Evolutionary conservation across 1,140 invertebrate species (phyloP), one percentile per base, ranked within the genome.

Genomic region (Rhynchophorus ferrugineus): DNA sequence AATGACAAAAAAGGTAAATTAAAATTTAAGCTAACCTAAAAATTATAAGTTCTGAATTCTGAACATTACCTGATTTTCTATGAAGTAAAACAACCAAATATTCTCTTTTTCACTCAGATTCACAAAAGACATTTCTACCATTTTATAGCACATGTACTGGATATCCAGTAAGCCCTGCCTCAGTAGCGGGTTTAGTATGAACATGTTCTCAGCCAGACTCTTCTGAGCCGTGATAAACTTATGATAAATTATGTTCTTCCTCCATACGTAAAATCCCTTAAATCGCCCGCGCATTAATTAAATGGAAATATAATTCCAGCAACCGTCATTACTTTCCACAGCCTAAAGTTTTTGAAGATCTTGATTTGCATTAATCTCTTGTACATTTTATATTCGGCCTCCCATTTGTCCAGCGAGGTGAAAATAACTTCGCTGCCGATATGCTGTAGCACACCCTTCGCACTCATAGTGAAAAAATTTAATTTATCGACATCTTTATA

Each of bases 191-290:
- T 89, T 85, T 0, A 82, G 77, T 50, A 84, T 78, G 55, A 90
- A 89, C 3, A 90, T 69, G 64, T 83, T 79, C 22, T 82, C 76
- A 11, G 76, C 70, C 0, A 92, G 62, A 49, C 71, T 69, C 35
- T 73, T 76, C 11, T 76, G 77, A 0, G 80, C 78, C 6, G 69
- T 66, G 34, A 65, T 73, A 38, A 82, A 78, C 67, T 89, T 91
- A 29, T 76, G 76, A 55, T 76, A 81, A 18, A 78, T 70, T 13
- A 91, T 78, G n/a, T 80, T 82, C 62, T 86, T 86, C 33, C 78
- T 73, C 89, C 89, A 91, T 0, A 84, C 76, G 60, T 82, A 85
- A 66, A 91, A 89, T 0, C 83, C 80, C 69, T 54, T 1, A 13
- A 29, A 29, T 29, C 11, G 24, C 5, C 24, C 24, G 5, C 24